Evolutionary conservation across 2,888 invertebrate genomes (phyloP), one percentile per base, ranked within the genome.

Genomic region (Gortyna flavago): DNA sequence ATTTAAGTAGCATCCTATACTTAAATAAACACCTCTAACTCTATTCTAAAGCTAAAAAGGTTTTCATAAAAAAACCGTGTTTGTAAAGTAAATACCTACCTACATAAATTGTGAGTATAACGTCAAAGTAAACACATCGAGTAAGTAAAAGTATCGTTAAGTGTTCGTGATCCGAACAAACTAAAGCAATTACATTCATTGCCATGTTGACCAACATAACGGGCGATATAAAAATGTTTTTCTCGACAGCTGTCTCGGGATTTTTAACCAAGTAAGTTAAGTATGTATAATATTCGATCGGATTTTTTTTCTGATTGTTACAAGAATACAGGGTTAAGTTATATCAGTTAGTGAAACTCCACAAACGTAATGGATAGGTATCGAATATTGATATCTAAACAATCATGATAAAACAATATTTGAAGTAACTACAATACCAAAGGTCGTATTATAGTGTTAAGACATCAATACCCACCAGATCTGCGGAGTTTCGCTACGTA

Each of bases 131-230:
- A 77, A 74, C 73, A 84, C 72, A 57, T 51, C 57, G 18, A 35
- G 65, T 74, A 32, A 35, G 65, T 74, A 32, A 62, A 64, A 71
- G 76, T 81, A 75, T 79, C 73, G 75, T 74, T 85, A 85, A 79
- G 71, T 48, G 85, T 89, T 87, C 93, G 93, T 93, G 93, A 90
- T 90, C 87, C 72, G 79, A 44, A 75, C 91, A 92, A 93, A 93
- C 91, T 93, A 93, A 92, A 89, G 92, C 90, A 93, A 93, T 93
- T 93, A 93, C 81, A 89, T 87, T 76, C 38, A 70, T 59, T 59
- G 66, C 67, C 75, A 76, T 85, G 85, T 83, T 85, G 80, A 83
- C 83, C 83, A 80, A 78, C 79, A 81, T 84, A 74, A 82, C 44
- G 70, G 62, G 66, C 64, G 74, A 68, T 66, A 59, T 71, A 62